Conservation (phyloP, 2,113 vertebrate genomes). For the Alethe diademata region DNA sequence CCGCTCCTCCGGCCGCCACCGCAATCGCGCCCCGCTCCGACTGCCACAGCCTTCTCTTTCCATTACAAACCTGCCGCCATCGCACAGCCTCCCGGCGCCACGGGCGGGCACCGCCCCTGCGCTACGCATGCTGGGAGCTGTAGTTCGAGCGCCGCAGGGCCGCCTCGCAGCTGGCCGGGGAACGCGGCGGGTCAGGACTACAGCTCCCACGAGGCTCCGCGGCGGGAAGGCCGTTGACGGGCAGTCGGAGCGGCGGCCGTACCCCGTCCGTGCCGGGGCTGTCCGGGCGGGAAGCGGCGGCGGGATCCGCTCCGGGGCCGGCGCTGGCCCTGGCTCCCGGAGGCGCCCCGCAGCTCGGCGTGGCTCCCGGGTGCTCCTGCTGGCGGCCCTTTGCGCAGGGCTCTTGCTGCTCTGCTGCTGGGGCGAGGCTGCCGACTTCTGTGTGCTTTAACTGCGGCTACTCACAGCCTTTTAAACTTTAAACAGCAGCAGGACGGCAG, state of each 20-base stretch:
- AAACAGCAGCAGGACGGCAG: not conserved
- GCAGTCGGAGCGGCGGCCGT: not conserved
- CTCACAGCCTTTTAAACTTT: not conserved
- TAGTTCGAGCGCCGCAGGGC: not conserved
- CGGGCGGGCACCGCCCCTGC: not conserved
- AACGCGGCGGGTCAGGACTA: not conserved
- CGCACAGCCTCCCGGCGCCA: slow-evolving; percentile 11
- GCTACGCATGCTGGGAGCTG: slow-evolving; percentile 20
- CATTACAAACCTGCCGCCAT: slow-evolving; percentile 64
- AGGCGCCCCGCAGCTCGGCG: not conserved
- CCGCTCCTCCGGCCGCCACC: not conserved
- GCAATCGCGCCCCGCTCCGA: rapidly evolving
- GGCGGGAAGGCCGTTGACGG: not conserved
- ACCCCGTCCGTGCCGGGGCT: rapidly evolving
- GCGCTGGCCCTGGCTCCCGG: not conserved
- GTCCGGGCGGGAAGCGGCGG: not conserved
- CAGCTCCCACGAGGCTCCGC: not conserved
- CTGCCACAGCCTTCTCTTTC: not conserved
- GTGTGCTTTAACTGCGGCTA: not conserved
- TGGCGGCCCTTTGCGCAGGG: not conserved
- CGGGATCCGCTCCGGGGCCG: rapidly evolving
- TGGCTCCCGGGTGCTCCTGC: too few species aligned
- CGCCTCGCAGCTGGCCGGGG: rapidly evolving
- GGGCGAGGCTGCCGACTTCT: not conserved
- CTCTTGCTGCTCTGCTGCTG: not conserved